Evolutionary conservation across 2,797 vertebrate species (phyloP), one percentile per base, ranked within the genome.

Genomic region (Leucoraja ocellata): DNA sequence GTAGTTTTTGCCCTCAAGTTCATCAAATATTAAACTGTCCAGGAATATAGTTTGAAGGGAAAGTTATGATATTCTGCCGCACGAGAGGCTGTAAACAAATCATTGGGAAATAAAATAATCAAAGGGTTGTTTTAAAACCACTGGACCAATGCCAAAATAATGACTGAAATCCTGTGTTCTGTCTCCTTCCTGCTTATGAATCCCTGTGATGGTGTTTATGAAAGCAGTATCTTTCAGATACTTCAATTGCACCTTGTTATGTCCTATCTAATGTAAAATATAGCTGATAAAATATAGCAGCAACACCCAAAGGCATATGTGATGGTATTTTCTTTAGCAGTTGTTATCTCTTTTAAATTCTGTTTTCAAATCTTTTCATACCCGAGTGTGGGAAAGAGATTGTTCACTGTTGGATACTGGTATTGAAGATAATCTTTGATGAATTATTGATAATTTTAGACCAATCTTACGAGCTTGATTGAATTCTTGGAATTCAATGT

Each of bases 271-370:
- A 92, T 74, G 21, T 73, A 92, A 76, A 92, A 23, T 0, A 46
- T 39, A 28, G 68, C 90, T 68, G 63, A 88, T 88, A 71, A 25
- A 8, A 39, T 2, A 39, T 71, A 18, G 61, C 21, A 23, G 63
- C 61, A 88, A 63, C 23, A 68, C 61, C 16, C 65, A 32, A 68
- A 68, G 63, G 32, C n/a, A 71, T 61, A 71, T 21, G 28, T 8
- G n/a, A 8, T 86, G 28, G 10, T 23, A 23, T 32, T 91, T 71
- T 79, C 36, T 91, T 71, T 68, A 68, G 21, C 32, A 21, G 65
- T 91, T 91, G 65, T 71, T 68, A 71, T 91, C 25, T 68, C n/a
- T n/a, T n/a, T 88, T n/a, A 88, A 2, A 71, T 91, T 91, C 32
- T 73, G 21, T 46, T 73, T 23, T 25, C 9, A 14, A 18, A 73